Percentiles rank a stretch among this genome's conserved stretches.
Conservation (phyloP, 2,888 invertebrate species). For the Argynnis bischoffii region DNA sequence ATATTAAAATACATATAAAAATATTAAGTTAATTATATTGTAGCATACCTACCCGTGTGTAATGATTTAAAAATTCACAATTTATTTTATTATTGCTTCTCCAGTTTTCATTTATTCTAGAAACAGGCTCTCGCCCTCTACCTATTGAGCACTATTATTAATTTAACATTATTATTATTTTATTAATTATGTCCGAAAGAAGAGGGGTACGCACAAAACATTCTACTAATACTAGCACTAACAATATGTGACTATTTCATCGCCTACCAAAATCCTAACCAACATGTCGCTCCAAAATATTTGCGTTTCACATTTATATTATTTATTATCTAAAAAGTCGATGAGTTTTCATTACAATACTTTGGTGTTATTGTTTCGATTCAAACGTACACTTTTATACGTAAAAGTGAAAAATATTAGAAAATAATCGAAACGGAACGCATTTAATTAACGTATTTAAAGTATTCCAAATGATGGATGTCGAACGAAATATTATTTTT, state of each 20-base stretch:
- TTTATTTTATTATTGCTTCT: slow-evolving; percentile 73
- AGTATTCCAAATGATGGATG: slow-evolving; percentile 17
- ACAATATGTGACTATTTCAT: slow-evolving; percentile 53
- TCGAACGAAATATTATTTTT: slow-evolving; percentile 28
- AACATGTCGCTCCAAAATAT: slow-evolving; percentile 76
- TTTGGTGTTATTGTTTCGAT: slow-evolving; percentile 82
- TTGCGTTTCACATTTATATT: slow-evolving; percentile 65
- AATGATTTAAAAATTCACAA: slow-evolving; percentile 69
- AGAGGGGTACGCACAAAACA: slow-evolving; percentile 68
- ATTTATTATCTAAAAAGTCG: slow-evolving; percentile 82
- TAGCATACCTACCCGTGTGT: slow-evolving; percentile 64
- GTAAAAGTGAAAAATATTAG: slow-evolving; percentile 34
- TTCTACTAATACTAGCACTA: slow-evolving; percentile 62
- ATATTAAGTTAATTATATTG: slow-evolving; percentile 72
- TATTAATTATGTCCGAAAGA: slow-evolving; percentile 69
- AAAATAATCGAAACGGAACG: slow-evolving; percentile 36
- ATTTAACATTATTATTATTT: slow-evolving; percentile 57
- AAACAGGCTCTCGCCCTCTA: slow-evolving; percentile 57
- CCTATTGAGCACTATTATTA: slow-evolving; percentile 79
- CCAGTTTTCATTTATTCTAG: slow-evolving; percentile 53
- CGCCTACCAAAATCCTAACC: slow-evolving; percentile 60
- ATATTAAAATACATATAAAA: slow-evolving; percentile 81
- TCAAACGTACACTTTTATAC: slow-evolving; percentile 42
- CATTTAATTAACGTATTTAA: slow-evolving; percentile 28
- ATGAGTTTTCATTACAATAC: slow-evolving; percentile 74